Evolutionary conservation across 2,113 vertebrate genomes (phyloP), one percentile per base, ranked within the genome.

Genomic region (Pseudorhombus dupliciocellatus): DNA sequence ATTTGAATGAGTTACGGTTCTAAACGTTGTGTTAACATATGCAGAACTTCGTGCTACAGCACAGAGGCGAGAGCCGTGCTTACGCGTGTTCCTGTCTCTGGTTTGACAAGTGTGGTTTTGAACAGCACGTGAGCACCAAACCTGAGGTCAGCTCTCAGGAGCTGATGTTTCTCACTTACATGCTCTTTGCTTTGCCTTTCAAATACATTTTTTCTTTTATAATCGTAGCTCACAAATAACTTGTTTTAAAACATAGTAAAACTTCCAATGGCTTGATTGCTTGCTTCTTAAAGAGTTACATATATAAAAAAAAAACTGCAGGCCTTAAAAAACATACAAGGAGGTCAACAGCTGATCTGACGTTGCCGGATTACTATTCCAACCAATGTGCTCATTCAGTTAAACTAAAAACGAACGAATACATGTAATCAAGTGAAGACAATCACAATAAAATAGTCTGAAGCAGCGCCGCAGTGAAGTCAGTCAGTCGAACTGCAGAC

Each of bases 31-130:
- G 18, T 67, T 7, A 1, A 55, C 10, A 0, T 68, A 11, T 63
- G 22, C 14, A 56, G 14, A 34, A 54, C 7, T 25, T 52, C 1
- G n/a, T 37, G 10, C 6, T 7, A 18, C 7, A 40, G 14, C 18
- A 24, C 7, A 22, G 24, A 1, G 40, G 31, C 9, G 40, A 26
- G 11, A 16, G 9, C n/a, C 7, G n/a, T 34, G 10, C 40, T 37
- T 5, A 37, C 5, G 2, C 20, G 3, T 12, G 16, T 42, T 14
- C 10, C 40, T 42, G 14, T n/a, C 26, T 67, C 42, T 63, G 31
- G 58, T 67, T 31, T 68, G 24, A 79, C 18, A 34, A 16, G 7
- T 20, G 10, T 64, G 53, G 34, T 21, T 52, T 26, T 53, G 16
- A 42, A 40, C 28, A 58, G 42, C 16, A 48, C 16, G 7, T 48